Conservation (phyloP, 2,797 vertebrate genomes). For the Poecilia gillii region DNA sequence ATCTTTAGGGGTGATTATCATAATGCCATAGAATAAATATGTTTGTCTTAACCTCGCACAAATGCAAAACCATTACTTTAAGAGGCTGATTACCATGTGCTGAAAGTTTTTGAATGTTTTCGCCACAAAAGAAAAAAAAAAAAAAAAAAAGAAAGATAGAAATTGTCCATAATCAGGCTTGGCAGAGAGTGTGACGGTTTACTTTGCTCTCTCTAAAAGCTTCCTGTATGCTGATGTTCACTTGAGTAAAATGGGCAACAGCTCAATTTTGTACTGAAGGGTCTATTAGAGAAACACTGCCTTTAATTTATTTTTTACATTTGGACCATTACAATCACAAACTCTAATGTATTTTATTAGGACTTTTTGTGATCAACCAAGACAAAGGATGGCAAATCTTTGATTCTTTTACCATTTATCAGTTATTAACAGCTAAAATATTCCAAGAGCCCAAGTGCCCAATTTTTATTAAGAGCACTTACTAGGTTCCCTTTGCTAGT, state of each 20-base stretch:
- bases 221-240: slow-evolving; percentile 25
- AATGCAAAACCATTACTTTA: slow-evolving; percentile 1
- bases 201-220: slow-evolving; percentile 22
- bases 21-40: slow-evolving; percentile 1
- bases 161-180: slow-evolving; percentile 32
- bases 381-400: background rate
- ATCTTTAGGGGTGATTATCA: slow-evolving; percentile 5
- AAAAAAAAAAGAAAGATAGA: slow-evolving; percentile 6
- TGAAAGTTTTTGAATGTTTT: slow-evolving; percentile 10
- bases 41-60: background rate
- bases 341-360: background rate
- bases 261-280: slow-evolving; percentile 18
- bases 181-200: slow-evolving; percentile 9
- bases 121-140: background rate
- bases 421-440: background rate
- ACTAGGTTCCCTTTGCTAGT: background rate
- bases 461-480: background rate
- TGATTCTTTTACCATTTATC: background rate
- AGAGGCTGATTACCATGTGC: background rate
- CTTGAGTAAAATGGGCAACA: slow-evolving; percentile 19
- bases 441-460: background rate
- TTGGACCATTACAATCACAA: background rate
- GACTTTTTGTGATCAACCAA: background rate
- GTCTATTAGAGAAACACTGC: slow-evolving; percentile 21
- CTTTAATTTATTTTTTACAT: background rate